Evolutionary conservation across 2,113 vertebrate species (phyloP).

Genomic region (Eretmochelys imbricata): DNA sequence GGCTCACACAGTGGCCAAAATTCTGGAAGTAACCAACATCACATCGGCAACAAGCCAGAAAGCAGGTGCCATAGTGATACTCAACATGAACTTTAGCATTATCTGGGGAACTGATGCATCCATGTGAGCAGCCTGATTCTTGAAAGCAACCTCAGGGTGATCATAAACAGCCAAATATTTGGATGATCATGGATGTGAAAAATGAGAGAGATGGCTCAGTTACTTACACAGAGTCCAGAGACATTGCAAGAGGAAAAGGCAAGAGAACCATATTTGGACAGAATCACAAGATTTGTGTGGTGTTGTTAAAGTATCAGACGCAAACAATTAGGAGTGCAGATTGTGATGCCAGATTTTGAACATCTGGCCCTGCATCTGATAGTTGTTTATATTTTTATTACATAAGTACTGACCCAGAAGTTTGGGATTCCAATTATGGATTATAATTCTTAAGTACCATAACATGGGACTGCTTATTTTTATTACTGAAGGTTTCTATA

Average conservation of each 20-base stretch:
- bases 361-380: slow-evolving; percentile 50
- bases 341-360: slow-evolving; percentile 42
- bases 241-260: slow-evolving; percentile 43
- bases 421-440: slow-evolving; percentile 48
- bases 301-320: slow-evolving; percentile 50
- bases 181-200: slow-evolving; percentile 56
- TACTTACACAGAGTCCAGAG: slow-evolving; percentile 31
- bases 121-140: slow-evolving; percentile 45
- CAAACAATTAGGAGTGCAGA: slow-evolving; percentile 39
- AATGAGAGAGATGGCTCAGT: slow-evolving; percentile 50
- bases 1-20: slow-evolving; percentile 20
- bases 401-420: slow-evolving; percentile 40
- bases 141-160: slow-evolving; percentile 62
- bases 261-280: slow-evolving; percentile 48
- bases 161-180: slow-evolving; percentile 58
- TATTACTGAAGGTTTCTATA: background rate
- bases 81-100: background rate
- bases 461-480: background rate
- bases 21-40: background rate
- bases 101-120: slow-evolving; percentile 27
- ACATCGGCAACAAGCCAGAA: background rate
- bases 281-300: slow-evolving; percentile 41
- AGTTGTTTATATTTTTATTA: slow-evolving; percentile 51
- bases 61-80: background rate
- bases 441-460: background rate